A percentile compares a stretch with the other conserved stretches of the same genome.
Conservation (phyloP, 2,888 invertebrate genomes). For the Epinotia bilunana region DNA sequence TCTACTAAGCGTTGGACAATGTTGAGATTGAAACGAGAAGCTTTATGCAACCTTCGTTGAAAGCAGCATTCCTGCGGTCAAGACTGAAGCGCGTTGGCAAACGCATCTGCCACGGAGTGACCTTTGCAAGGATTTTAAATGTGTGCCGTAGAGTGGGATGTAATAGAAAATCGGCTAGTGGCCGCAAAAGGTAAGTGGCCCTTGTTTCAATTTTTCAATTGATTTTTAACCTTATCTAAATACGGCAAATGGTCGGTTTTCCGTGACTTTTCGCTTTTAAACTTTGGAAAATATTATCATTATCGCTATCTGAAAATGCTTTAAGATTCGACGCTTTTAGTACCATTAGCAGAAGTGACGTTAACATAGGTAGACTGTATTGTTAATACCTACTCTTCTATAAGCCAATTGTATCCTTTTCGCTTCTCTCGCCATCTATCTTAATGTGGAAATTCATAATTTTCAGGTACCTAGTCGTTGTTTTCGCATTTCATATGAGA, state of each 20-base stretch:
- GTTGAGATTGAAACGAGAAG: slow-evolving; percentile 67
- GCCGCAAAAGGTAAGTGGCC: slow-evolving; percentile 3
- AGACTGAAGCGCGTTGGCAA: slow-evolving; percentile 65
- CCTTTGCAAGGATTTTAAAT: slow-evolving; percentile 67
- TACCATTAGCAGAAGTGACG: not conserved
- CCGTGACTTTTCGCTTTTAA: not conserved
- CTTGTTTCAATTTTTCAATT: not conserved
- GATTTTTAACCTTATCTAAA: not conserved
- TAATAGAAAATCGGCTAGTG: not conserved
- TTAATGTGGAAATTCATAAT: no score
- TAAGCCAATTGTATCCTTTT: no score
- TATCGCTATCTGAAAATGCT: not conserved
- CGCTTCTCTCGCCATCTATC: no score
- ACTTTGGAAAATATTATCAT: not conserved
- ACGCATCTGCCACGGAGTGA: slow-evolving; percentile 59
- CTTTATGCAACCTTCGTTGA: slow-evolving; percentile 81
- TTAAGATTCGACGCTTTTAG: not conserved
- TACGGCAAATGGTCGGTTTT: not conserved
- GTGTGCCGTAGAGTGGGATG: slow-evolving; percentile 29
- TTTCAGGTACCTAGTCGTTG: no score
- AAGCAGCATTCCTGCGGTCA: slow-evolving; percentile 81
- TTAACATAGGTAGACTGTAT: not conserved
- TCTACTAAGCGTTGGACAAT: slow-evolving; percentile 72
- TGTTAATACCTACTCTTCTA: no score
- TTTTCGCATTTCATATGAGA: no score